These are phyloP conservation scores for Rhizomys pruinosus DNA, from an alignment of 2,113 vertebrate genomes.

Conservation along the genomic window DNA sequence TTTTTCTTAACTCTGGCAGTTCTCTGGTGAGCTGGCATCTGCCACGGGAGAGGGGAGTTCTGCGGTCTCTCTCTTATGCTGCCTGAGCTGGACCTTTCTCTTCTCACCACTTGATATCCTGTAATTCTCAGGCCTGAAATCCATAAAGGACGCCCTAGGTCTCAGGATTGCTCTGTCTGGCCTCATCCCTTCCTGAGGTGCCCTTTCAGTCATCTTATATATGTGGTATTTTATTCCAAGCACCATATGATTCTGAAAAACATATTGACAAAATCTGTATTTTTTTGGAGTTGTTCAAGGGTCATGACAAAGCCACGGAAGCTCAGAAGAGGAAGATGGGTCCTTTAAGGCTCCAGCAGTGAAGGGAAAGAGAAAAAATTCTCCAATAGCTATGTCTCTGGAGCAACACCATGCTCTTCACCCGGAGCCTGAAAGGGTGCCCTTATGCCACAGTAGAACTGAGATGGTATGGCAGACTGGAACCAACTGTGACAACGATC, in stretches of 20 bases:
- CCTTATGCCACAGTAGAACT: not conserved
- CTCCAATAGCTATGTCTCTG: not conserved
- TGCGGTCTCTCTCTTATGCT: not conserved
- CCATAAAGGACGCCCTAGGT: not conserved
- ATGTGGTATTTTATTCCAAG: not conserved
- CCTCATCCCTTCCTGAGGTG: not conserved
- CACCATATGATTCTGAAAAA: not conserved
- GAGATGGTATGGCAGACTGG: not conserved
- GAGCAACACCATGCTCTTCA: not conserved
- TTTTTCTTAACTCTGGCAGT: not conserved
- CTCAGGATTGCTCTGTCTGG: not conserved
- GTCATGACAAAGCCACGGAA: not conserved
- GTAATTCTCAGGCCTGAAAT: not conserved
- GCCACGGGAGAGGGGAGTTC: not conserved
- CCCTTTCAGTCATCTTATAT: not conserved
- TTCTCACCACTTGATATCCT: not conserved
- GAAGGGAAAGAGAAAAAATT: not conserved
- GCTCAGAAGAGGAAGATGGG: not conserved
- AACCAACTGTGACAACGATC: not conserved
- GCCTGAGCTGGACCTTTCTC: not conserved
- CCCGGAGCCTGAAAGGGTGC: rapidly evolving
- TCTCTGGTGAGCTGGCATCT: not conserved
- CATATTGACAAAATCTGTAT: not conserved
- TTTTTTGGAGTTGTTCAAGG: not conserved
- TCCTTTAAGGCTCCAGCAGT: not conserved